These are phyloP conservation scores for Ibidorhyncha struthersii DNA, from an alignment of 2,113 vertebrate genomes.

Conservation along the genomic window DNA sequence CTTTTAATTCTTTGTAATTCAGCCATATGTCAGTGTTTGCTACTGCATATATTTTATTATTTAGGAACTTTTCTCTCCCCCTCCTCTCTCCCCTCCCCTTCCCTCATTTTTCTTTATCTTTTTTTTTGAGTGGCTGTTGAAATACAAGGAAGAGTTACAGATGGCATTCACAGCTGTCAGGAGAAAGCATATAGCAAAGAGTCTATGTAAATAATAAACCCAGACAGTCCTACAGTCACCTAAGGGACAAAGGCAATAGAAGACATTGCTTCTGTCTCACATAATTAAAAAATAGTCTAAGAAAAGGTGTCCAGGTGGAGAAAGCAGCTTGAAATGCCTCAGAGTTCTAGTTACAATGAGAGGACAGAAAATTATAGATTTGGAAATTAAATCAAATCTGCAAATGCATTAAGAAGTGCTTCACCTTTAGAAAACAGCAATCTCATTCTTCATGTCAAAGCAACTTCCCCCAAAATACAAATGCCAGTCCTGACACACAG, in stretches of 20 bases:
- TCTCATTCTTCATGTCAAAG: not conserved
- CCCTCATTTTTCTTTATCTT: fast-evolving
- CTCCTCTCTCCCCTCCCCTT: fast-evolving
- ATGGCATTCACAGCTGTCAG: not conserved
- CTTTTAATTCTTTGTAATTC: not conserved
- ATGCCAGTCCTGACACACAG: not conserved
- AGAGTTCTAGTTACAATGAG: not conserved
- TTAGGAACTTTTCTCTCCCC: not conserved
- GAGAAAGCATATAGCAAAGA: not conserved
- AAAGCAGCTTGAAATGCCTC: not conserved
- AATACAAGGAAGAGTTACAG: not conserved
- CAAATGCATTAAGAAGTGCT: not conserved
- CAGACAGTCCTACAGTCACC: not conserved
- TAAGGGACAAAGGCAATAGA: not conserved
- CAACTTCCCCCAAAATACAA: not conserved
- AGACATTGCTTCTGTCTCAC: not conserved
- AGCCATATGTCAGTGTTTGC: not conserved
- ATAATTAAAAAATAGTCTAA: not conserved
- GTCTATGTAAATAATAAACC: not conserved
- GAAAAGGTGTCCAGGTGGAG: not conserved
- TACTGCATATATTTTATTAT: not conserved
- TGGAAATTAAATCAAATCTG: not conserved
- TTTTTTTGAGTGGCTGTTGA: not conserved
- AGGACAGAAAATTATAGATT: not conserved
- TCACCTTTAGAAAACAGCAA: not conserved